Evolutionary conservation across 1,140 invertebrate genomes (phyloP), one percentile per base, ranked within the genome.

Genomic region (Conopomorpha cramerella): DNA sequence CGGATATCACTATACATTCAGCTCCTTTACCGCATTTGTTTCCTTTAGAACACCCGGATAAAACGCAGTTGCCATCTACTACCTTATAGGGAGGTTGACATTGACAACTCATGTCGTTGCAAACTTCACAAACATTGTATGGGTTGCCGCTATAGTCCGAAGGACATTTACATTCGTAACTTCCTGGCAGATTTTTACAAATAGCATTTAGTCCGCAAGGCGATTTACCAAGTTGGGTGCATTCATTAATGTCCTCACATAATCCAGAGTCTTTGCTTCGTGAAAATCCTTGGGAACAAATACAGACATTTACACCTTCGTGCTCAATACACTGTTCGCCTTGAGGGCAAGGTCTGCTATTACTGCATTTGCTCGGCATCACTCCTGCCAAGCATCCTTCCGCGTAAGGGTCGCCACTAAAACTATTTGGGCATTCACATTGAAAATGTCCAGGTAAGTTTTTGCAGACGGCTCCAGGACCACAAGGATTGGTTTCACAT

Each of bases 181-280:
- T 93, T n/a, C 93, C 93, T 0, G 92, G 92, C 26, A 95, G 68
- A 73, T 96, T 96, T 71, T 93, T 94, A 58, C 93, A 96, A 28
- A 94, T 84, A 1, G 92, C 91, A 64, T 93, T 92, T 3, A 89
- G 58, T 1, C 92, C 93, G 68, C 93, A 96, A 2, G 88, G 84
- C 0, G 86, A 82, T 43, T 88, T 89, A 7, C 86, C 86, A 23
- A 83, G 77, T 51, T 88, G 85, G 1, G 85, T 81, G 50, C 94
- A 96, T 73, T 97, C 94, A 58, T 97, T 89, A 12, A 93, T 81
- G 71, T 97, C 94, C 55, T 88, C 81, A 76, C 91, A 94, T 51
- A 86, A 82, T 2, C 86, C 88, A 16, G 81, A 86, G 41, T 83
- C 81, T 8, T 79, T 57, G 55, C 91, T 90, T 13, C 92, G 77